phyloP scores from a whole-genome alignment of 1,140 invertebrate genomes.

The Macrosteles quadrilineatus region DNA sequence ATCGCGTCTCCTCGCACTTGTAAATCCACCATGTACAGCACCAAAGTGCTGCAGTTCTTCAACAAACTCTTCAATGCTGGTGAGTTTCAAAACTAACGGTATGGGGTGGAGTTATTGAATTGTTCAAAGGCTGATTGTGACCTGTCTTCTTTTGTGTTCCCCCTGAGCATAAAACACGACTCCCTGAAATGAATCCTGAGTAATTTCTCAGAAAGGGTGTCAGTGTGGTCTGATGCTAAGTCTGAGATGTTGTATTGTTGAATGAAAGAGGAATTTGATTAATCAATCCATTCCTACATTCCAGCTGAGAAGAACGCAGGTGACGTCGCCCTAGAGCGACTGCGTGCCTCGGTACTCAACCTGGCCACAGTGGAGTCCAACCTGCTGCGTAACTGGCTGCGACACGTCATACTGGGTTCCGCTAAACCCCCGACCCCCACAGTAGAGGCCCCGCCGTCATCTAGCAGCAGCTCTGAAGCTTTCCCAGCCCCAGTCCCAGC shows the following conservation, averaged over 20 bases:
- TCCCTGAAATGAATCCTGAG: no score
- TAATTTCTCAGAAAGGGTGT: no score
- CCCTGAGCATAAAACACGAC: no score
- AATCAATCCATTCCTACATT: no score
- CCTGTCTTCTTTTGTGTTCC: no score
- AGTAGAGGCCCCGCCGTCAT: slow-evolving; percentile 45
- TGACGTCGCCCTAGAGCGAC: slow-evolving; percentile 64
- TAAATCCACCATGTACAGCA: slow-evolving; percentile 64
- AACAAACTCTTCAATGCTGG: slow-evolving; percentile 75
- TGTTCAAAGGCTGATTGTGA: no score
- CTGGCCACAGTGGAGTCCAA: slow-evolving; percentile 64
- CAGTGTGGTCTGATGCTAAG: no score
- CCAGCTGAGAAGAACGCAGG: slow-evolving; percentile 57
- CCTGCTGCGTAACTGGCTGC: slow-evolving; percentile 68
- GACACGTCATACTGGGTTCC: slow-evolving; percentile 65
- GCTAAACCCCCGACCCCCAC: slow-evolving; percentile 49
- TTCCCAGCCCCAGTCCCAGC: slow-evolving; percentile 43
- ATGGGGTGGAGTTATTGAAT: no score
- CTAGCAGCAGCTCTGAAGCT: slow-evolving; percentile 41
- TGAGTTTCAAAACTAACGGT: no score
- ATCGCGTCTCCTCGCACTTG: slow-evolving; percentile 67
- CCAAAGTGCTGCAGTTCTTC: slow-evolving; percentile 77
- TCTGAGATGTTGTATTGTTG: no score
- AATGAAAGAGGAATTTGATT: no score
- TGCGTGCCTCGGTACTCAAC: slow-evolving; percentile 68